Evolutionary conservation across 2,113 vertebrate species (phyloP), one percentile per base, ranked within the genome.

Genomic region (Oreochromis spilurus): DNA sequence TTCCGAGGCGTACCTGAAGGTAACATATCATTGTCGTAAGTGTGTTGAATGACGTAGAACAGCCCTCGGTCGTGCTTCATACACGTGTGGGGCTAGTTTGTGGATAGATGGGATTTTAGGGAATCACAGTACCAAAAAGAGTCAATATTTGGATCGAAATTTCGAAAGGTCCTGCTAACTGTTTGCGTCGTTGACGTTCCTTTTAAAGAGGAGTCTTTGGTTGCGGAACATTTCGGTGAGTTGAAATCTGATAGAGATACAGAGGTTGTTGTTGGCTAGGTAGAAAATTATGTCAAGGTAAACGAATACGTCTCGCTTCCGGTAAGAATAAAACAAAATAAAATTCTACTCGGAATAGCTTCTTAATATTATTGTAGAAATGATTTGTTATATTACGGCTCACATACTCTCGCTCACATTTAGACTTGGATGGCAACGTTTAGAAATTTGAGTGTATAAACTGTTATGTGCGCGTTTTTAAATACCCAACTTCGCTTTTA

Each of bases 171-270:
- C 4, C 13, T 13, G 29, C 31, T 9, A 38, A 2, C 21, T 12
- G 14, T 80, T 50, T 65, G n/a, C 10, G 14, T 50, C 19, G 70
- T 52, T 55, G 7, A 12, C 29, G 7, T 3, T 50, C 60, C 75
- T 10, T 67, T 79, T 36, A 9, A 10, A 29, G 57, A 11, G 29
- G 31, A 36, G 10, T 31, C 79, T 83, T 60, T 85, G 80, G 12
- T 5, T 3, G 53, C 58, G 29, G 29, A 82, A 31, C 75, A 91
- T 92, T 84, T 83, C 19, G 93, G 92, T 92, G 65, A 90, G 93
- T 90, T 87, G 43, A 88, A 81, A 82, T 85, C 3, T 81, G 78
- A 88, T 82, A 54, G 24, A 57, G 16, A 52, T 21, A 3, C 10
- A 24, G 2, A 13, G 29, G 31, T 60, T 19, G 52, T 16, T 57